phyloP scores from a whole-genome alignment of 1,140 invertebrate species.

The Polypedilum vanderplanki region DNA sequence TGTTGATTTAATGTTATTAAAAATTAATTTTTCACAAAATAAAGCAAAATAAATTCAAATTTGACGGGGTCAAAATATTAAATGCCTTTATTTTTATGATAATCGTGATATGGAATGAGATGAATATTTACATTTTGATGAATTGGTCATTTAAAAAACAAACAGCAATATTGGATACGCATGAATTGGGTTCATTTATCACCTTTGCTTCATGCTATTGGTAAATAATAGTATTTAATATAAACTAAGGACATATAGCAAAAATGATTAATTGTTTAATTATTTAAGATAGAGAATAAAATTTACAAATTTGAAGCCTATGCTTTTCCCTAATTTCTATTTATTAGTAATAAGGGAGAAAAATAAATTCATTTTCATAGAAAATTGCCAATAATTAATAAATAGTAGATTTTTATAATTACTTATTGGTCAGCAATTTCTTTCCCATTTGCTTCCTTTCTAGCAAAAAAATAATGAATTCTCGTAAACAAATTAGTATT shows the following conservation, averaged over 20 bases:
- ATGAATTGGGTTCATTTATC: no score
- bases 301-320: no score
- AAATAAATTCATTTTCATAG: neutral
- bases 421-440: conserved; percentile 5
- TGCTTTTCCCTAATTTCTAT: no score
- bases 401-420: conserved; percentile 5
- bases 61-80: neutral
- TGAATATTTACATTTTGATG: neutral
- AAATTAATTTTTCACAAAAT: conserved; percentile 6
- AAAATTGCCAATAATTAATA: conserved; percentile 11
- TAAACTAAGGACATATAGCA: no score
- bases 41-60: no score
- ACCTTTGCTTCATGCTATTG: no score
- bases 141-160: neutral
- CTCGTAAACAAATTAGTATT: conserved; percentile 13
- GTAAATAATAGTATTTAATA: no score
- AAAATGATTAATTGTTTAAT: no score
- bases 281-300: no score
- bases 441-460: neutral
- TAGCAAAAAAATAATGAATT: neutral
- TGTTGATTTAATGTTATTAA: conserved; percentile 20
- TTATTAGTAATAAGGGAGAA: neutral
- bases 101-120: neutral
- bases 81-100: neutral
- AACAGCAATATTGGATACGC: no score